Evolutionary conservation across 2,113 vertebrate species (phyloP).

Genomic region (Ploceus nigricollis): DNA sequence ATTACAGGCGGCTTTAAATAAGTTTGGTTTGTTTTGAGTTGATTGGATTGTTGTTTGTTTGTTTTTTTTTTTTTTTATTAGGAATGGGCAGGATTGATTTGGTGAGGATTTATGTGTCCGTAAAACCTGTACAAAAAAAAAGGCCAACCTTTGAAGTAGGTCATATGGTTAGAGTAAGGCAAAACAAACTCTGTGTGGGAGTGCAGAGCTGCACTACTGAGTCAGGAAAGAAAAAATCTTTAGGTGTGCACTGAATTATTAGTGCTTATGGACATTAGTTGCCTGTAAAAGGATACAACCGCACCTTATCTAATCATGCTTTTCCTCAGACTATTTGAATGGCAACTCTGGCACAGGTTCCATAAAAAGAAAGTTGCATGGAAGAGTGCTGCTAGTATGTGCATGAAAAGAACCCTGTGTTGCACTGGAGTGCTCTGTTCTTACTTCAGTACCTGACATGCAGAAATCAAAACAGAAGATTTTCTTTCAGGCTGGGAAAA

Average conservation of each 20-base stretch:
- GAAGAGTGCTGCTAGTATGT: background rate
- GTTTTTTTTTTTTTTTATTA: background rate
- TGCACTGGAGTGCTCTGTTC: background rate
- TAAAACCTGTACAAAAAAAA: background rate
- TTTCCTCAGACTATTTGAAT: constrained; percentile 23
- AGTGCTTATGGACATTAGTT: background rate
- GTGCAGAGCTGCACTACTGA: background rate
- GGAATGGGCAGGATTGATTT: background rate
- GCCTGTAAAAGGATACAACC: background rate
- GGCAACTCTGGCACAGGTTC: background rate
- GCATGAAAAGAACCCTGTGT: background rate
- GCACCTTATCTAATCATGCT: background rate
- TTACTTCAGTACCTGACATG: background rate
- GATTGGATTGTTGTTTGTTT: background rate
- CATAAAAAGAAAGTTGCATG: background rate
- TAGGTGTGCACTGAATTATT: background rate
- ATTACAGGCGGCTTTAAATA: background rate
- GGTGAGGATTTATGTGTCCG: background rate
- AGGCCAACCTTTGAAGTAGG: background rate
- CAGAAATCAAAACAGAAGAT: background rate
- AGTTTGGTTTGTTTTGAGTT: background rate
- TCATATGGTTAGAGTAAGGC: background rate
- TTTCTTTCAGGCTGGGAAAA: background rate
- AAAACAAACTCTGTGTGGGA: background rate
- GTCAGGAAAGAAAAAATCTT: background rate